These are phyloP conservation scores for Tauraco hartlaubi DNA, from an alignment of 2,797 vertebrate species.

Conservation along the genomic window DNA sequence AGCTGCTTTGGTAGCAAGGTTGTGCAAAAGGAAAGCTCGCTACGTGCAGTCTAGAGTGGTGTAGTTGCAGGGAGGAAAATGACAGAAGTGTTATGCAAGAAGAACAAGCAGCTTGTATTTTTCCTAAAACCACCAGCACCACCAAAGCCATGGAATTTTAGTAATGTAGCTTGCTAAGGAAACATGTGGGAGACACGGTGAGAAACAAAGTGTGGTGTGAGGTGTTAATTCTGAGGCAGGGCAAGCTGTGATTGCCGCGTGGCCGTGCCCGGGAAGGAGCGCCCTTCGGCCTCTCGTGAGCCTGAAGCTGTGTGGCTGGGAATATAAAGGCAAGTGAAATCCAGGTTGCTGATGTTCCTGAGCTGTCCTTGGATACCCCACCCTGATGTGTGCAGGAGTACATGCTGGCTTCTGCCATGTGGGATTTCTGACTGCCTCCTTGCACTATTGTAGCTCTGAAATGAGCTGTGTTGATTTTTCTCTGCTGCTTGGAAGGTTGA, in stretches of 20 bases:
- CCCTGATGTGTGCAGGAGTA: not conserved
- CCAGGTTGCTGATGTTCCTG: not conserved
- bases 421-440: rapidly evolving
- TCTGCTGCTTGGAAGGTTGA: not conserved
- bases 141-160: not conserved
- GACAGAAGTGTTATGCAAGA: not conserved
- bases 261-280: not conserved
- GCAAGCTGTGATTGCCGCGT: not conserved
- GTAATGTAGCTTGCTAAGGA: not conserved
- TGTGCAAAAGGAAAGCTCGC: conserved; percentile 18
- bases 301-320: not conserved
- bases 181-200: rapidly evolving
- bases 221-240: not conserved
- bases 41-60: not conserved
- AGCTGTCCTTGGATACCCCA: rapidly evolving
- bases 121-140: not conserved
- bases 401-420: not conserved
- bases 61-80: not conserved
- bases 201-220: not conserved
- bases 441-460: not conserved
- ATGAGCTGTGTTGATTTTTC: rapidly evolving
- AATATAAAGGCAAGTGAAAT: not conserved
- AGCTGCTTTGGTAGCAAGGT: conserved; percentile 38
- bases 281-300: not conserved
- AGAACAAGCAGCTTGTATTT: not conserved